Evolutionary conservation across 2,113 vertebrate genomes (phyloP).

Genomic region (Leptobrachium leishanense): DNA sequence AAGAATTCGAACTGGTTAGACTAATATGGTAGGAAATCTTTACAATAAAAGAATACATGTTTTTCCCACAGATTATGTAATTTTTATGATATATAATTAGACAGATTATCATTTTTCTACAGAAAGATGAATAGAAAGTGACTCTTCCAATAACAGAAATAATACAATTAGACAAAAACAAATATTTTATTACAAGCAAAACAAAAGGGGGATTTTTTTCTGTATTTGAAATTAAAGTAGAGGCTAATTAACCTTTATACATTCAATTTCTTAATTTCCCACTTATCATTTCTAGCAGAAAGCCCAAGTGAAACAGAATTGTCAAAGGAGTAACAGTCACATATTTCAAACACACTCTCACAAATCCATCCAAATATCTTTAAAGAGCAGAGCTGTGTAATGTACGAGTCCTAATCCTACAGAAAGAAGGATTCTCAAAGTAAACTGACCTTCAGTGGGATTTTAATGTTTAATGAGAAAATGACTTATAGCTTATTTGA

Average conservation of each 20-base stretch:
- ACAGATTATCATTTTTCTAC: too few relatives aligned
- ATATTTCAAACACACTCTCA: conserved; percentile 12
- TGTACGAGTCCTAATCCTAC: conserved; percentile 22
- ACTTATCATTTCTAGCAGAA: conserved; percentile 39
- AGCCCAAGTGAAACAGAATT: conserved; percentile 17
- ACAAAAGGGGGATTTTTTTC: conserved; percentile 23
- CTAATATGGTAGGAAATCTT: neutral
- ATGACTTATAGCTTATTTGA: conserved; percentile 32
- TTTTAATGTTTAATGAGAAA: conserved; percentile 36
- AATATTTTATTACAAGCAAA: neutral
- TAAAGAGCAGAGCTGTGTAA: conserved; percentile 25
- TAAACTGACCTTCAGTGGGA: conserved; percentile 36
- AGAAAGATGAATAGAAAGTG: neutral
- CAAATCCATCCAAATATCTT: conserved; percentile 35
- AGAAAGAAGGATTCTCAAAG: conserved; percentile 14
- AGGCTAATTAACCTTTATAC: conserved; percentile 42
- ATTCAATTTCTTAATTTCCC: conserved; percentile 30
- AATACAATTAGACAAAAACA: too few relatives aligned
- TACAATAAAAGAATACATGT: too few relatives aligned
- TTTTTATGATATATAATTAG: too few relatives aligned
- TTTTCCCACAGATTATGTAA: too few relatives aligned
- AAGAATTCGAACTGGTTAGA: neutral
- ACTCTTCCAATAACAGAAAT: neutral
- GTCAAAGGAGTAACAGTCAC: conserved; percentile 16
- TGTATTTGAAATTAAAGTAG: conserved; percentile 3